Percentiles rank a stretch among this genome's conserved stretches.
These are phyloP conservation scores for Arge pagana DNA, from an alignment of 2,888 invertebrate species.

Conservation along the genomic window DNA sequence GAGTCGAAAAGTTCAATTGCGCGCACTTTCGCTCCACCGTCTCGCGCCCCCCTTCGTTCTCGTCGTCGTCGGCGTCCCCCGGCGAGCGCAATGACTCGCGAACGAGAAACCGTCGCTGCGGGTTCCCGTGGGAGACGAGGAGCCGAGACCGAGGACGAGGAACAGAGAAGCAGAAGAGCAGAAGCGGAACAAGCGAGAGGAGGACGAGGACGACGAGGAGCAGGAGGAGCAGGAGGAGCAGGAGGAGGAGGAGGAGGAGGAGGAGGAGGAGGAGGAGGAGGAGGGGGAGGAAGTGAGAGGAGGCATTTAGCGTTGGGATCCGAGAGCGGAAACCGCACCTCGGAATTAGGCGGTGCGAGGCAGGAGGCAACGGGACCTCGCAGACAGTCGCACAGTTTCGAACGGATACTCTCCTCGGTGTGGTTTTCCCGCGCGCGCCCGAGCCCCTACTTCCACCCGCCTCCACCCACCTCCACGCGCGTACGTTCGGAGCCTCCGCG, in stretches of 20 bases:
- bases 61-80: slow-evolving; percentile 4
- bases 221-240: slow-evolving; percentile 17
- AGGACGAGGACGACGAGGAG: no score
- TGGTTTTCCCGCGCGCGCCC: no score
- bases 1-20: slow-evolving; percentile 58
- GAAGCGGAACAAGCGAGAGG: slow-evolving; percentile 24
- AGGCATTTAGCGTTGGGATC: slow-evolving; percentile 10
- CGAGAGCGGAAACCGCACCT: neutral
- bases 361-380: slow-evolving; percentile 7
- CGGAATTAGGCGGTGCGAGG: no score
- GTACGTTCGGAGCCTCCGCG: no score
- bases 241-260: slow-evolving; percentile 24
- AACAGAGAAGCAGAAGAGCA: slow-evolving; percentile 32
- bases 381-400: no score
- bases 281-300: slow-evolving; percentile 18
- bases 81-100: slow-evolving; percentile 23
- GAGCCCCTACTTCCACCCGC: neutral
- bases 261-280: neutral
- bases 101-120: slow-evolving; percentile 14
- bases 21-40: slow-evolving; percentile 56
- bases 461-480: neutral
- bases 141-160: no score
- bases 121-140: slow-evolving; percentile 20
- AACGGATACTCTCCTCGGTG: no score
- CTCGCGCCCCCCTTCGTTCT: slow-evolving; percentile 46